Evolutionary conservation across 1,140 invertebrate genomes (phyloP).

Genomic region (Babylonia areolata): DNA sequence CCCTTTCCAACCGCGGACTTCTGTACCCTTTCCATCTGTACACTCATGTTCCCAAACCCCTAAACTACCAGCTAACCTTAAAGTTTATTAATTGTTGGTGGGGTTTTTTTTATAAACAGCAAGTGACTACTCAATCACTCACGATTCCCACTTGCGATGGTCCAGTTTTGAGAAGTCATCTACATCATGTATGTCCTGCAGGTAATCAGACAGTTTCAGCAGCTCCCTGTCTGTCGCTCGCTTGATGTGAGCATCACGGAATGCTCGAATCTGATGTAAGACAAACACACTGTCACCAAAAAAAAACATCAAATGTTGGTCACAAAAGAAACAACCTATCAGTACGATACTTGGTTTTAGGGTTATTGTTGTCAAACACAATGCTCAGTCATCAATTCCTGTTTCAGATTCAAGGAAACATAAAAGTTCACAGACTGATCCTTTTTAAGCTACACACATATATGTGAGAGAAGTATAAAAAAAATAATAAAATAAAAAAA

Average conservation of each 20-base stretch:
- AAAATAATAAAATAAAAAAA: too few relatives aligned
- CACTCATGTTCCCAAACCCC: not conserved
- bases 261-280: conserved; percentile 85
- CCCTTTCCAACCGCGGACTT: too few relatives aligned
- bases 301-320: too few relatives aligned
- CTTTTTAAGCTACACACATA: too few relatives aligned
- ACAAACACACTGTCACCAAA: not conserved
- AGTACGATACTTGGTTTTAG: not conserved
- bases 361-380: not conserved
- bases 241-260: conserved; percentile 92
- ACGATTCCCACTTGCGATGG: conserved; percentile 91
- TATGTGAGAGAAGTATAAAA: too few relatives aligned
- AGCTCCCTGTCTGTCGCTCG: conserved; percentile 90
- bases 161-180: conserved; percentile 91
- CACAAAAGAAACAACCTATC: too few relatives aligned
- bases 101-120: not conserved
- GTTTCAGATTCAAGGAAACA: too few relatives aligned
- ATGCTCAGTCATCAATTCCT: too few relatives aligned
- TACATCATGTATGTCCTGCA: conserved; percentile 88
- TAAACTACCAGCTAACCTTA: not conserved
- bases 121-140: conserved; percentile 34
- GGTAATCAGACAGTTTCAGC: conserved; percentile 87
- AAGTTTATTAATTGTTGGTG: not conserved
- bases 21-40: too few relatives aligned
- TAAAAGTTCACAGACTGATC: too few relatives aligned